Evolutionary conservation across 2,113 vertebrate species (phyloP), one percentile per base, ranked within the genome.

Genomic region (Tapirus terrestris): DNA sequence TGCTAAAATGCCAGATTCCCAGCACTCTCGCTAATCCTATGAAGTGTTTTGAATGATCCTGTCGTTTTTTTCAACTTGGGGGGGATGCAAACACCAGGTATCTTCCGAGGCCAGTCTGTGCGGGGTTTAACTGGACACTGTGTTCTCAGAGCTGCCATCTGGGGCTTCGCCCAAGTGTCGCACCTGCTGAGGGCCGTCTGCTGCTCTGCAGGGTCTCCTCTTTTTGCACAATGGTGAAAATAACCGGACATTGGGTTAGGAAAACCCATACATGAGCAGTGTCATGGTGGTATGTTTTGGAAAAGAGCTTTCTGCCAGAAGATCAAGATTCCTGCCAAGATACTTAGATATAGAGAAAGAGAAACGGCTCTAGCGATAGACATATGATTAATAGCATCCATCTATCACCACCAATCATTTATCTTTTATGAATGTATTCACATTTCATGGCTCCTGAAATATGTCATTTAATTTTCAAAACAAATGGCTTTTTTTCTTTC

Each of bases 171-270:
- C 97, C 18, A 43, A 60, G 65, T 61, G 90, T 86, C 87, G 83
- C 70, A 73, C 97, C 97, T 95, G 96, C 98, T 98, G 98, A 88
- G 96, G 60, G 81, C 96, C 56, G 61, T 98, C 98, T 98, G 98
- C 72, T 95, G 56, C 96, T 96, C 94, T 33, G 13, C 0, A 45
- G 95, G 4, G 29, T 58, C 97, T 90, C 84, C 94, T 80, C 82
- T 48, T 65, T 8, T 90, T 77, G 21, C 48, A 95, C 84, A 89
- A 61, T 87, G 70, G 91, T 82, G 86, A 95, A 81, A 60, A 51
- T 83, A 94, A 65, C 76, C 33, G 63, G 92, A 97, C 93, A 96
- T 94, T 68, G 79, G 97, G 90, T 97, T 96, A 97, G 82, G 94
- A 96, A 98, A 96, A 94, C 80, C 27, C 91, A 16, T 58, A 33